phyloP scores from a whole-genome alignment of 37 sponge, comb jelly and placozoan genomes.

The Ianthella basta region DNA sequence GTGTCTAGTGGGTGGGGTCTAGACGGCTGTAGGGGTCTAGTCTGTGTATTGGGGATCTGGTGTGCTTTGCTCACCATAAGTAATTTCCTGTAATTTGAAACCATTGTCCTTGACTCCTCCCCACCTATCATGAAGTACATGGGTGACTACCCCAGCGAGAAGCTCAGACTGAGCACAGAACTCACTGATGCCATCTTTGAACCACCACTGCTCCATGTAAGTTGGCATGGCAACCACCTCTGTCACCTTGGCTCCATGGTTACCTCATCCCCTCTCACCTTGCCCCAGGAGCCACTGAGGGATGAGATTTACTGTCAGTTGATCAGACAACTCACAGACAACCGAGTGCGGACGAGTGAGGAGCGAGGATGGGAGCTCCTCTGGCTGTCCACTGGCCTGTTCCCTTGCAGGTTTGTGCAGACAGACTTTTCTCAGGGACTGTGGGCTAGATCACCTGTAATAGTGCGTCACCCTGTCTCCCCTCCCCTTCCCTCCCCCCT shows the following conservation, averaged over 20 bases:
- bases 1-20: too few relatives aligned
- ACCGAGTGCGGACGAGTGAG: slow-evolving; percentile 77
- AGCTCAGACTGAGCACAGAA: slow-evolving; percentile 79
- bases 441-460: too few relatives aligned
- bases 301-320: slow-evolving; percentile 95
- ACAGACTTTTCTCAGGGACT: not conserved
- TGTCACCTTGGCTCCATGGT: too few relatives aligned
- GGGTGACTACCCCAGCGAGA: slow-evolving; percentile 95
- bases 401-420: slow-evolving; percentile 70
- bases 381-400: slow-evolving; percentile 88
- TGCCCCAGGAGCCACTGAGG: slow-evolving; percentile 70
- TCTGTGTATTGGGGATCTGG: too few relatives aligned
- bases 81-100: not conserved
- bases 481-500: too few relatives aligned
- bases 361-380: slow-evolving; percentile 94
- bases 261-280: too few relatives aligned
- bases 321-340: slow-evolving; percentile 89
- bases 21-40: too few relatives aligned
- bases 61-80: not conserved
- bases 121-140: slow-evolving; percentile 92
- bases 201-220: slow-evolving; percentile 80
- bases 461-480: too few relatives aligned
- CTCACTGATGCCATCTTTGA: slow-evolving; percentile 91
- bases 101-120: slow-evolving; percentile 38
- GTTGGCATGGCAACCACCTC: slow-evolving; percentile 5